Evolutionary conservation across 2,113 vertebrate species (phyloP), one percentile per base, ranked within the genome.

Genomic region (Aleadryas rufinucha): DNA sequence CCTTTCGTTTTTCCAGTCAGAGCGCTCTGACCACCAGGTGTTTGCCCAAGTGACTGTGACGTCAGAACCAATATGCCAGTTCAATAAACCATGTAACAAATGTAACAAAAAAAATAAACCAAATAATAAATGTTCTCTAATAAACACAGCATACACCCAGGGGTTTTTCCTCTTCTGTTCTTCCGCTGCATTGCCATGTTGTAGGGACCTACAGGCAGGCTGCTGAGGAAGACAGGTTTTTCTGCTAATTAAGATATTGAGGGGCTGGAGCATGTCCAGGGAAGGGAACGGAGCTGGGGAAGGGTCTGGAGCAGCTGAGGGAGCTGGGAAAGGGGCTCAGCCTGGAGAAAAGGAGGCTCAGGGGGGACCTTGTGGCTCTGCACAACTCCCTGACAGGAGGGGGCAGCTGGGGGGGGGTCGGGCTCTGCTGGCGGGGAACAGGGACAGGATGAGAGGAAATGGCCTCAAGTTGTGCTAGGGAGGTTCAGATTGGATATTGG

Each of bases 401-500:
- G 27, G 42, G 17, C 35, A 88, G 59, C 14, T 2, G 1, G 49
- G 11, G 41, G 41, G 23, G 5, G 12, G 6, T 33, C 3, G 6
- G 52, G 33, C 33, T 65, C 8, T 74, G 52, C 37, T 33, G 18
- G 12, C 52, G 20, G 45, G 37, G 60, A 39, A 30, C 37, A 72
- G 19, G 52, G 60, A 66, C 39, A 44, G 60, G 60, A 74, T 5
- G 6, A 66, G 60, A 66, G 23, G 45, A 7, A 66, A 39, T 0
- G 0, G 53, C 52, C 28, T 75, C 60, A 82, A 2, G 28, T 0
- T 52, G 27, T 1, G 16, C 44, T 16, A 30, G 24, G 16, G 1
- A 63, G 24, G 5, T 0, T 30, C 1, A n/a, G 1, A 0, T 1
- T 27, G 42, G 21, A 18, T 45, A 28, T 16, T 33, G 4, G 11